Evolutionary conservation across 2,113 vertebrate genomes (phyloP).

Genomic region (Anolis sagrei): DNA sequence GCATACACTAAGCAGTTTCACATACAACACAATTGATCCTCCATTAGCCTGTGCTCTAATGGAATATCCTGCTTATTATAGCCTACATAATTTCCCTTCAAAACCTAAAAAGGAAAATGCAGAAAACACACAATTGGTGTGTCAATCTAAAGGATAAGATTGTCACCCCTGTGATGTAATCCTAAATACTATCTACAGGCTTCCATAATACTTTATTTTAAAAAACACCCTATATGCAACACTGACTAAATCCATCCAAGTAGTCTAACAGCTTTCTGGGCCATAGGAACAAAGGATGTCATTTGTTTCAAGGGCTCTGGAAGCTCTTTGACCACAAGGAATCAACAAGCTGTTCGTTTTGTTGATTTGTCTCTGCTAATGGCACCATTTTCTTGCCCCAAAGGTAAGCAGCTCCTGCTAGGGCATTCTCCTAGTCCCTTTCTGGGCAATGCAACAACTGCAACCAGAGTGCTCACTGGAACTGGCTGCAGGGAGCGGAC

Average conservation of each 20-base stretch:
- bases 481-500: neutral
- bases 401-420: neutral
- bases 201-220: neutral
- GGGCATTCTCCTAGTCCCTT: conserved; percentile 6
- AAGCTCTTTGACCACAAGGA: neutral
- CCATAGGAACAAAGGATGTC: no score
- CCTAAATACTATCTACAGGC: neutral
- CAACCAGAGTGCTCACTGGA: neutral
- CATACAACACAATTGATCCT: neutral
- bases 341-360: neutral
- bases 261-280: neutral
- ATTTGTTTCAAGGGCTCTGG: no score
- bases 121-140: neutral
- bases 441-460: neutral
- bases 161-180: neutral
- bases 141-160: neutral
- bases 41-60: neutral
- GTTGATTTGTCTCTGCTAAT: neutral
- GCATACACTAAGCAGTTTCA: neutral
- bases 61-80: neutral
- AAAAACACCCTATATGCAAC: neutral
- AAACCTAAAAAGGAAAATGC: neutral
- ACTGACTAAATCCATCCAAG: neutral
- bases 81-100: neutral
- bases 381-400: no score